Percentiles rank a stretch among this genome's conserved stretches.
Evolutionary conservation across 2,888 invertebrate genomes (phyloP).

Genomic region (Encarsia formosa): DNA sequence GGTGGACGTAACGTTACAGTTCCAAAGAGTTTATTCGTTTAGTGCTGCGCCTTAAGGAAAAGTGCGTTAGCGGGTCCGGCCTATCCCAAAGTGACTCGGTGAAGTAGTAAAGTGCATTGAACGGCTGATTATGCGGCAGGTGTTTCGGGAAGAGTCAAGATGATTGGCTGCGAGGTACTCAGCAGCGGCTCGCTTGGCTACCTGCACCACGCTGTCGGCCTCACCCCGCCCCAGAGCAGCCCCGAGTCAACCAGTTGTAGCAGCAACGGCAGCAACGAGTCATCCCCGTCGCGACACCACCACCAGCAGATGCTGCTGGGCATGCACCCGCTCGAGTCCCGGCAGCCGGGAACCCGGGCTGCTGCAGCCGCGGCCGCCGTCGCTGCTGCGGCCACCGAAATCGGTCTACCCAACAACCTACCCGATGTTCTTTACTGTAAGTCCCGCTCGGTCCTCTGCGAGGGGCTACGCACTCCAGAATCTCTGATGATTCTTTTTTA

Average conservation of each 20-base stretch:
- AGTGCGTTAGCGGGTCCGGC: no score
- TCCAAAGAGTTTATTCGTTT: no score
- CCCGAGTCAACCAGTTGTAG: conserved; percentile 42
- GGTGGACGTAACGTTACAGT: no score
- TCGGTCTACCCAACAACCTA: conserved; percentile 43
- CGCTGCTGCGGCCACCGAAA: conserved; percentile 28
- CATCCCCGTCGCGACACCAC: background rate
- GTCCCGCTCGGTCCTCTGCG: no score
- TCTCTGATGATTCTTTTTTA: no score
- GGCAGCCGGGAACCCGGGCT: conserved; percentile 38
- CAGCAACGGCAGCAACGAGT: background rate
- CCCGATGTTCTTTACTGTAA: conserved; percentile 48
- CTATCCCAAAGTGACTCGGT: background rate
- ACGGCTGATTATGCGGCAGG: background rate
- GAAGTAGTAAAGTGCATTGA: background rate
- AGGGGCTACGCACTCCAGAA: no score
- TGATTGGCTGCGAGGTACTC: conserved; percentile 44
- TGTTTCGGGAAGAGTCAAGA: conserved; percentile 21
- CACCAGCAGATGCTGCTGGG: no score
- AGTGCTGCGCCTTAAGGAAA: no score
- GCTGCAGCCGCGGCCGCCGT: background rate
- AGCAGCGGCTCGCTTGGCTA: conserved; percentile 25
- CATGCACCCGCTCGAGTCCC: conserved; percentile 42
- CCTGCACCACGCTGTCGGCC: conserved; percentile 39
- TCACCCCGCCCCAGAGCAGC: conserved; percentile 50